Conservation (phyloP, 2,113 vertebrate species). For the Callaeas wilsoni region DNA sequence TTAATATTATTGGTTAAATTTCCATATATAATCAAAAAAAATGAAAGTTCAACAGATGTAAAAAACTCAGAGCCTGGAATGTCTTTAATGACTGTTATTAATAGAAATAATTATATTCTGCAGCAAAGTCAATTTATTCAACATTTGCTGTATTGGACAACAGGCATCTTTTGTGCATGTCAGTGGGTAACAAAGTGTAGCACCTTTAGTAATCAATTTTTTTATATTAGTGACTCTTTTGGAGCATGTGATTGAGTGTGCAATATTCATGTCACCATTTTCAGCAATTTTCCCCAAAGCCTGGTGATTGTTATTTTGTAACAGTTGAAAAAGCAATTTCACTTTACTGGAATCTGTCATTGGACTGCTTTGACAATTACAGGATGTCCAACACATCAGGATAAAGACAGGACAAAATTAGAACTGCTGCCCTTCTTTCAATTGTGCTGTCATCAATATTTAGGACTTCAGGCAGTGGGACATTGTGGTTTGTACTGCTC, state of each 20-base stretch:
- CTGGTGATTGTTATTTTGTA: neutral
- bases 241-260: neutral
- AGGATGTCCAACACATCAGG: neutral
- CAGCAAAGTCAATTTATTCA: neutral
- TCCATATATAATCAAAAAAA: neutral
- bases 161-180: accelerated
- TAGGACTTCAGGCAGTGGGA: neutral
- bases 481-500: neutral
- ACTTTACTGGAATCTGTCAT: neutral
- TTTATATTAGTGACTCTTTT: neutral
- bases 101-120: neutral
- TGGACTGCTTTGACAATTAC: neutral
- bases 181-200: neutral
- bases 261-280: neutral
- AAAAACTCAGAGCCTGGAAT: neutral
- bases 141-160: neutral
- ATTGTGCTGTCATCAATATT: neutral
- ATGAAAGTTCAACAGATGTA: neutral
- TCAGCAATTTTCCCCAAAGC: neutral
- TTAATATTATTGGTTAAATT: neutral
- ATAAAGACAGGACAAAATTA: neutral
- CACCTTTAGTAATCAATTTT: neutral
- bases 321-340: neutral
- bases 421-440: neutral
- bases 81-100: neutral